Conservation (phyloP, 2,113 vertebrate species). For the Prunella fulvescens region DNA sequence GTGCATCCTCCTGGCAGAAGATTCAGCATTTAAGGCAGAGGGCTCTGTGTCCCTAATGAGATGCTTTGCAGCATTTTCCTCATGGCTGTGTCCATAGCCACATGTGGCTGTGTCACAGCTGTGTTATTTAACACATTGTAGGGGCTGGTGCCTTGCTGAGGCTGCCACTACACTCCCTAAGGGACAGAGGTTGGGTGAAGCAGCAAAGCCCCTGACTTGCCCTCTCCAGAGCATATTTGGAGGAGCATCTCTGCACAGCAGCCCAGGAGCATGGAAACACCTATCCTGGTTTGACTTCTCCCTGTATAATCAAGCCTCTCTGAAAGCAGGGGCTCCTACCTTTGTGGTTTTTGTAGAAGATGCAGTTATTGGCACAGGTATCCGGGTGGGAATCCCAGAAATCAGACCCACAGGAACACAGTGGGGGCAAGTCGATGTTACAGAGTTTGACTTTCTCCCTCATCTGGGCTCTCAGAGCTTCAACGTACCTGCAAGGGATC, state of each 20-base stretch:
- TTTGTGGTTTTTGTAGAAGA: constrained; percentile 90
- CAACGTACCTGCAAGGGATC: constrained; percentile 75
- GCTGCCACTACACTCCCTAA: background rate
- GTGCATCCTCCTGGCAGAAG: background rate
- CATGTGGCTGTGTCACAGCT: fast-evolving
- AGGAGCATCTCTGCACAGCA: background rate
- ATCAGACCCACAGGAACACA: constrained; percentile 85
- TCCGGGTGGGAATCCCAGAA: constrained; percentile 94
- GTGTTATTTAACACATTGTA: fast-evolving
- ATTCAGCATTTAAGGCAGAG: background rate
- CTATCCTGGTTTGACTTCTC: background rate
- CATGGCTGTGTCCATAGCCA: background rate
- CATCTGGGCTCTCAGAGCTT: constrained; percentile 82
- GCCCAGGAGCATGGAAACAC: background rate
- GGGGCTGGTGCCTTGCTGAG: no score
- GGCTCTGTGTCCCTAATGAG: background rate
- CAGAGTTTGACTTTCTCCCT: constrained; percentile 76
- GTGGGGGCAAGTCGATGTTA: constrained; percentile 78
- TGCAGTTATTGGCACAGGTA: constrained; percentile 92
- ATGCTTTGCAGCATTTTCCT: background rate
- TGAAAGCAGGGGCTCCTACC: constrained; percentile 62
- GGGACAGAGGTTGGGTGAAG: no score
- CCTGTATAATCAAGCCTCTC: background rate
- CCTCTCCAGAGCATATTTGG: background rate
- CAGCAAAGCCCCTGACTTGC: background rate